Evolutionary conservation across 2,888 invertebrate genomes (phyloP), one percentile per base, ranked within the genome.

Genomic region (Fragum fragum): DNA sequence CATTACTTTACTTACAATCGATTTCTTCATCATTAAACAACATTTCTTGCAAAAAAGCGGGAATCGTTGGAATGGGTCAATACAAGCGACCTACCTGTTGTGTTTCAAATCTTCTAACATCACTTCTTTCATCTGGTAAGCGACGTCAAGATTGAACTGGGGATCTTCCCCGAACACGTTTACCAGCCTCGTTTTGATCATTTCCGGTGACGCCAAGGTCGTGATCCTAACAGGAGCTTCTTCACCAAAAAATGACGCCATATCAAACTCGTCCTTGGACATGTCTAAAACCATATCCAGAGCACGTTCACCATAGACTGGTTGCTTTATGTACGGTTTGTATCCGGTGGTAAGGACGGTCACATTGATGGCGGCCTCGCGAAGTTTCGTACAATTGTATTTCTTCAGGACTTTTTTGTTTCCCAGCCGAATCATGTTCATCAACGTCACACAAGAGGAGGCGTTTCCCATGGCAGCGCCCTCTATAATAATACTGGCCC

Each of bases 331-430:
- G 55, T 76, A 69, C 18, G 81, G 81, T 21, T 63, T 47, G 21
- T 32, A 1, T 16, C 78, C 81, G 5, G 81, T 81, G 26, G 71
- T 78, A 6, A 81, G 53, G 32, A 63, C 55, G 28, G 81, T 81
- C 21, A 78, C 74, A 36, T 70, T 74, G 32, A 74, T 81, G 63
- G 81, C 81, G 9, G 78, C 81, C 32, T 81, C 18, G 26, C 81
- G 74, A 3, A 81, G 75, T 16, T 78, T 66, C 7, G 74, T 39
- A 57, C 81, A 81, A 36, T 81, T 78, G 52, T 68, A 81, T 29
- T 16, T 57, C 52, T 81, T 76, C 23, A 81, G 68, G 59, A 81
- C 76, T 39, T 66, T 71, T 53, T 76, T 76, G 69, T 77, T 76
- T 11, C 76, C 81, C 23, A 81, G 72, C 11, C 81, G 72, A 0